Evolutionary conservation across 2,113 vertebrate genomes (phyloP).

Genomic region (Ifrita kowaldi): DNA sequence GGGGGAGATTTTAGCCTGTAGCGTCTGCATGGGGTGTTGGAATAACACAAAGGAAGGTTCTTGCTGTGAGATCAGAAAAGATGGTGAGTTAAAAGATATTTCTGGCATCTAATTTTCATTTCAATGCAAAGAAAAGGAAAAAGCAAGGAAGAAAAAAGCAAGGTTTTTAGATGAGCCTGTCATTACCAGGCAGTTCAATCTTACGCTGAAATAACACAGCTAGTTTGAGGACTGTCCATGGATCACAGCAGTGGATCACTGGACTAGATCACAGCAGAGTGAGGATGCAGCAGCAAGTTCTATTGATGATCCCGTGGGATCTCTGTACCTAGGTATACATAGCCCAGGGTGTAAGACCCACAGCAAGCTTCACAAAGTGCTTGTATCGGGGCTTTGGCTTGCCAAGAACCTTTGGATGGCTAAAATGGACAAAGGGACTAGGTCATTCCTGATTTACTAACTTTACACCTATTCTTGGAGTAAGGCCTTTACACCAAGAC

Average conservation of each 20-base stretch:
- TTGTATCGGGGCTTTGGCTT: not conserved
- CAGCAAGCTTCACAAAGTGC: not conserved
- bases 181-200: not conserved
- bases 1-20: not conserved
- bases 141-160: not conserved
- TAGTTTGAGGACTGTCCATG: not conserved
- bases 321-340: not conserved
- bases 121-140: not conserved
- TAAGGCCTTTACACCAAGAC: not conserved
- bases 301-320: accelerated
- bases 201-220: not conserved
- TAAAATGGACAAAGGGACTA: not conserved
- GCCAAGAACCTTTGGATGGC: not conserved
- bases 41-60: not conserved
- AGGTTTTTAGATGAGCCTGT: not conserved
- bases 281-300: not conserved
- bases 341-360: not conserved
- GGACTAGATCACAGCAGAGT: not conserved
- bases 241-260: not conserved
- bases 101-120: not conserved
- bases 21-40: accelerated
- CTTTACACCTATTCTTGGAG: not conserved
- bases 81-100: not conserved
- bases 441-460: not conserved
- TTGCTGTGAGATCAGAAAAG: not conserved